phyloP scores from a whole-genome alignment of 2,113 vertebrate genomes.

The Alexandromys fortis region DNA sequence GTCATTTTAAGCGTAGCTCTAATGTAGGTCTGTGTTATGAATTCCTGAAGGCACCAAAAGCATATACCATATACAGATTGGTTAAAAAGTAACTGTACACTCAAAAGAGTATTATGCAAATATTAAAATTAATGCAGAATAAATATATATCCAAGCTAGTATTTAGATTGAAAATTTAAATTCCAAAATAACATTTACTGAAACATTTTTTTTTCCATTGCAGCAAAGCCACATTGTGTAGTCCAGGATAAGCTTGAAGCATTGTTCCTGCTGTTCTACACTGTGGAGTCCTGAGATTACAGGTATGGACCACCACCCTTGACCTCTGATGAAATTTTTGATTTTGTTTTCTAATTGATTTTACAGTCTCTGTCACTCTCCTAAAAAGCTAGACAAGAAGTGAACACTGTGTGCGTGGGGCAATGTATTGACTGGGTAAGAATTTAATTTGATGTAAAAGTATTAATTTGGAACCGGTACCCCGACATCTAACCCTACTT shows the following conservation, averaged over 20 bases:
- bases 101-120: not conserved
- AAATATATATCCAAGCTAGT: not conserved
- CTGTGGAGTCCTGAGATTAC: too few species aligned
- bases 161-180: not conserved
- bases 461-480: not conserved
- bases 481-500: not conserved
- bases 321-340: not conserved
- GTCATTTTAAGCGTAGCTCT: not conserved
- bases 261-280: not conserved
- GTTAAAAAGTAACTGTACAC: not conserved
- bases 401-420: not conserved
- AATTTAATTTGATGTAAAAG: not conserved
- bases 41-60: not conserved
- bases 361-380: accelerated
- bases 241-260: not conserved
- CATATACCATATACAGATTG: not conserved
- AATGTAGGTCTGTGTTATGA: not conserved
- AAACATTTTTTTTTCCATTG: not conserved
- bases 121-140: not conserved
- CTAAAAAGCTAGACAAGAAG: not conserved
- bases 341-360: not conserved
- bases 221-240: not conserved
- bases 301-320: not conserved
- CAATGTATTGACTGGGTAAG: not conserved
- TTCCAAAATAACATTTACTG: not conserved